Base-by-base conservation (phyloP, 2,888 invertebrate genomes). In the Harpalus rubripes region DNA sequence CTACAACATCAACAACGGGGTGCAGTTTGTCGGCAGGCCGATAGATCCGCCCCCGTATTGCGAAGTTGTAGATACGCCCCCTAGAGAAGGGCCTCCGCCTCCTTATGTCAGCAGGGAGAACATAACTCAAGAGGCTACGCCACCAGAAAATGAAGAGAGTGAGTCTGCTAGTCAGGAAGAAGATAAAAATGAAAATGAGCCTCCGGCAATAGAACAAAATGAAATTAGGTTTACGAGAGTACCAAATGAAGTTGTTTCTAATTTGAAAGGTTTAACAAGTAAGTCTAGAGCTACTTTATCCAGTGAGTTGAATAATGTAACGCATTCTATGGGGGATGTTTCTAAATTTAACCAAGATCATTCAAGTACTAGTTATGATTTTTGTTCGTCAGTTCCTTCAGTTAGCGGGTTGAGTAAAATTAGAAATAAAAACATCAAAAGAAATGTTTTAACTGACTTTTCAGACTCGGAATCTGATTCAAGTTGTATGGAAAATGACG, bases 11-110 rank as follows among this genome's bases (percentile, higher is more conserved):
- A 91, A 91, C 87, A 91, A 90, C 86, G 91, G 90, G n/a, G 90
- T 91, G 15, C 90, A 91, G 86, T 89, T 91, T 86, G 89, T 91
- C 32, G 91, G 91, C 18, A 88, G 89, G 83, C 89, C 91, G 8
- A 88, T 91, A 12, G 90, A 91, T 76, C 91, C 91, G 16, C 91
- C 91, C 12, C 90, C 91, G 5, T 92, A 92, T 86, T 90, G 90
- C 72, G 91, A 91, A 88, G 88, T 91, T 18, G 88, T 90, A 8
- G 87, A 88, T 4, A 87, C 88, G 22, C 90, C 90, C 1, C 90
- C 90, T 4, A 86, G 90, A 80, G 91, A 91, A 85, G 92, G 91
- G 39, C 92, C 92, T 1, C 92, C 92, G n/a, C 92, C 92, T 39
- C 92, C 92, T 0, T 92, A 92, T 86, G 89, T 90, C 3, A 90